Conservation (phyloP, 2,113 vertebrate species). For the Bothrops jararaca region DNA sequence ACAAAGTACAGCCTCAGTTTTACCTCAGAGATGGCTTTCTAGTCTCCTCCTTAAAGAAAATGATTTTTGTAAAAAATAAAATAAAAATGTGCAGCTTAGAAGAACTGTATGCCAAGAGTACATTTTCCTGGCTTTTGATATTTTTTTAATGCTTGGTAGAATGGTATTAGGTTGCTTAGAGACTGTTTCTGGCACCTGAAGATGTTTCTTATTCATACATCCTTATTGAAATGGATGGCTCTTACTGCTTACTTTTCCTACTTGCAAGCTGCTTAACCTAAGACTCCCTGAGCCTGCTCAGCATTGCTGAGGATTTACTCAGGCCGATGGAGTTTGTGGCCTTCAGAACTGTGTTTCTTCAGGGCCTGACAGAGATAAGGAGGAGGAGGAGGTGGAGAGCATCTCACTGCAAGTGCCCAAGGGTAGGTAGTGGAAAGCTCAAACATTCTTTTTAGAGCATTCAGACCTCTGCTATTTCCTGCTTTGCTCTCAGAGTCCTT, state of each 20-base stretch:
- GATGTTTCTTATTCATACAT: conserved; percentile 29
- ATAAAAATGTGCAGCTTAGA: conserved; percentile 20
- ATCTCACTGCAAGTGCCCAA: conserved; percentile 28
- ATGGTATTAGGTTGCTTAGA: background rate
- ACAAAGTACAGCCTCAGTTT: background rate
- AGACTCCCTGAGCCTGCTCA: background rate
- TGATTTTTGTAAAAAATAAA: background rate
- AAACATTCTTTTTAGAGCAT: conserved; percentile 61
- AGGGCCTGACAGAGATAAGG: conserved; percentile 25
- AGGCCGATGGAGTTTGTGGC: conserved; percentile 46
- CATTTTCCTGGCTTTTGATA: background rate
- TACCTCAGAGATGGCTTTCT: conserved; percentile 30
- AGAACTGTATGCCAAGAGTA: background rate
- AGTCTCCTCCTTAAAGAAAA: conserved; percentile 13
- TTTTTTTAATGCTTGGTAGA: background rate
- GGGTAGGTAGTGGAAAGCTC: conserved; percentile 55
- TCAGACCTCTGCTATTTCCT: conserved; percentile 76
- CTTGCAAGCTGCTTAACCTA: conserved; percentile 28
- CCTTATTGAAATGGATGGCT: background rate
- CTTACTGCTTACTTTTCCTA: conserved; percentile 12
- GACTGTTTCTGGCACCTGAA: conserved; percentile 1
- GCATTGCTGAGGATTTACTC: conserved; percentile 32
- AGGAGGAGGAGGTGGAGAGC: rapidly evolving
- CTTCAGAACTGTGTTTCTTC: conserved; percentile 16
- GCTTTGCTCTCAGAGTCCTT: conserved; percentile 60